These are phyloP conservation scores for Noctuana brunneofusca DNA, from an alignment of 2,888 invertebrate genomes.

Conservation along the genomic window DNA sequence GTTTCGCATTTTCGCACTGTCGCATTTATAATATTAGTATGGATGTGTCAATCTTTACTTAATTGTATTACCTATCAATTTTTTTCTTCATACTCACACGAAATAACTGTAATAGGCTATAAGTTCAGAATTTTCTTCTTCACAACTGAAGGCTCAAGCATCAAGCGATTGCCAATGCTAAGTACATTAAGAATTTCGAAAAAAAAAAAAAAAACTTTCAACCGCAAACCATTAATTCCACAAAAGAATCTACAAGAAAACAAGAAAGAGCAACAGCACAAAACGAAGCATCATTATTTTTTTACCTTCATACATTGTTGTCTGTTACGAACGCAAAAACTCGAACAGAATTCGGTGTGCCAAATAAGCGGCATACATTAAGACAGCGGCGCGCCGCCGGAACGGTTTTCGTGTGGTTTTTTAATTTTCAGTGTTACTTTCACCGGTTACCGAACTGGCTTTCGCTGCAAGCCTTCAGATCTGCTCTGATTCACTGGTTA, in stretches of 20 bases:
- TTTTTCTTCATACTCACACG: too few species aligned
- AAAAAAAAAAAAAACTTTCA: background rate
- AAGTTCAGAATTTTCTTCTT: background rate
- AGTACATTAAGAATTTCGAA: background rate
- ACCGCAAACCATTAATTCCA: background rate
- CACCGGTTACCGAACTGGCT: conserved; percentile 44
- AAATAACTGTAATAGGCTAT: too few species aligned
- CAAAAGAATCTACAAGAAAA: background rate
- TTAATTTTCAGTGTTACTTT: conserved; percentile 58
- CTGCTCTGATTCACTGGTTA: conserved; percentile 39
- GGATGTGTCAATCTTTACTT: too few species aligned
- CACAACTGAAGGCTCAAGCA: background rate
- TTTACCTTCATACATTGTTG: background rate
- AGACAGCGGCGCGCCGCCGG: conserved; percentile 38
- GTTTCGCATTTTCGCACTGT: too few species aligned
- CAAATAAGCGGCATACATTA: conserved; percentile 14
- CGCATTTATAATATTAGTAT: too few species aligned
- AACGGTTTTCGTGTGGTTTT: conserved; percentile 61
- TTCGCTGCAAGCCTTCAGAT: conserved; percentile 36
- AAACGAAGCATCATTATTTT: background rate
- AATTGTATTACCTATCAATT: too few species aligned
- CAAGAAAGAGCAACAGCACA: background rate
- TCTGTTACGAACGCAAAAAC: conserved; percentile 15
- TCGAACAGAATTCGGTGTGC: conserved; percentile 12
- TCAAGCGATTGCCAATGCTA: background rate